These are phyloP conservation scores for Anisognathus igniventris DNA, from an alignment of 2,797 vertebrate genomes.

Conservation along the genomic window DNA sequence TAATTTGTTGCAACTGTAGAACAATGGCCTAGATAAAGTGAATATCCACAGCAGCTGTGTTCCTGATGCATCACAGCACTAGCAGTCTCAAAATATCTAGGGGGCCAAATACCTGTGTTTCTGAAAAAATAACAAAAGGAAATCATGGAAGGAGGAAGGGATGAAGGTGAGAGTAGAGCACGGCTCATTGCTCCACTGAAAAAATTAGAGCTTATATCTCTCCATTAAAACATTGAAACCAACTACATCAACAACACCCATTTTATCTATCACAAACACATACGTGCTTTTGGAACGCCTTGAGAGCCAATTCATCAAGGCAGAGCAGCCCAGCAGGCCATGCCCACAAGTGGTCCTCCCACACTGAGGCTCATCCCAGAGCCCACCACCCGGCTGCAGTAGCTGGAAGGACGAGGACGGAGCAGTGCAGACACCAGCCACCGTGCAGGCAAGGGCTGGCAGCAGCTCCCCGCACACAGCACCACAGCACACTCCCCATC, in stretches of 20 bases:
- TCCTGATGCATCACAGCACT: not conserved
- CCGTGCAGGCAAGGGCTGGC: rapidly evolving
- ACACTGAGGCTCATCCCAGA: rapidly evolving
- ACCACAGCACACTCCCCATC: rapidly evolving
- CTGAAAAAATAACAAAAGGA: not conserved
- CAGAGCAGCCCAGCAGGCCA: not conserved
- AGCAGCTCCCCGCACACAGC: rapidly evolving
- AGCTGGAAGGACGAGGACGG: rapidly evolving
- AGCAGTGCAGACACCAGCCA: no score
- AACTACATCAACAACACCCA: rapidly evolving
- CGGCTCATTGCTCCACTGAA: rapidly evolving
- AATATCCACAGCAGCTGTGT: not conserved
- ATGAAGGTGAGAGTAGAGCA: not conserved
- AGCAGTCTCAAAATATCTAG: not conserved
- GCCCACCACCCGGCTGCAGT: rapidly evolving
- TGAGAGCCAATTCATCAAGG: not conserved
- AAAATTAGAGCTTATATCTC: not conserved
- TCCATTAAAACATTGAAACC: not conserved
- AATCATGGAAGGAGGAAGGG: not conserved
- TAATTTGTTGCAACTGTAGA: not conserved
- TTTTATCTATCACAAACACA: not conserved
- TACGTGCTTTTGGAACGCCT: not conserved
- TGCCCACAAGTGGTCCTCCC: rapidly evolving
- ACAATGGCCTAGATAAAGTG: not conserved
- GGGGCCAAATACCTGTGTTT: not conserved